Percentiles rank a stretch among this genome's conserved stretches.
phyloP scores from a whole-genome alignment of 92 coral and sea anemone genomes.

The Meandrina meandrites region DNA sequence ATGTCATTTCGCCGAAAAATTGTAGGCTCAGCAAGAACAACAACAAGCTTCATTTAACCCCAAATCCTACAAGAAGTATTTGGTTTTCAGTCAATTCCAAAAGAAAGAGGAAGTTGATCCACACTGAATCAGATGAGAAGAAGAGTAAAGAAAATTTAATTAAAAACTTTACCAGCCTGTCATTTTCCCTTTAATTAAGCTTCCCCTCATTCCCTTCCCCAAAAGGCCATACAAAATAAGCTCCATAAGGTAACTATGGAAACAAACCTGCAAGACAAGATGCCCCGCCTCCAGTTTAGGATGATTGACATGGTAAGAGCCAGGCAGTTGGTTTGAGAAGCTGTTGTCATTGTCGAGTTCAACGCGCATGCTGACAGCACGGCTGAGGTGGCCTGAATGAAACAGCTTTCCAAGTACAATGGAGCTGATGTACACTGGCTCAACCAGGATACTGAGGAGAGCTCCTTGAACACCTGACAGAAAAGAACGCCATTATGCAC shows the following conservation, averaged over 20 bases:
- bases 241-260: neutral
- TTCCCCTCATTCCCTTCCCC: neutral
- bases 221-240: neutral
- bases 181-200: neutral
- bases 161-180: neutral
- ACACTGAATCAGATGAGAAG: neutral
- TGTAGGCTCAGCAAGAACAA: neutral
- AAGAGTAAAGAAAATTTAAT: too few relatives aligned
- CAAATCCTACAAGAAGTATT: too few relatives aligned
- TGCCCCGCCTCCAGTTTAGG: slow-evolving; percentile 82
- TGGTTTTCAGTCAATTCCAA: neutral
- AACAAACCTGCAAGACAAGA: slow-evolving; percentile 50
- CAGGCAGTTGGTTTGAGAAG: slow-evolving; percentile 64
- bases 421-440: slow-evolving; percentile 83
- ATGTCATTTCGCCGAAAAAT: neutral
- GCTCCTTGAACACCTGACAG: slow-evolving; percentile 81
- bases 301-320: slow-evolving; percentile 81
- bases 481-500: neutral
- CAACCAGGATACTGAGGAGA: slow-evolving; percentile 70
- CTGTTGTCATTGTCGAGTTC: slow-evolving; percentile 59
- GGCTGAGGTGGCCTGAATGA: slow-evolving; percentile 77
- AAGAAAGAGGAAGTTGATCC: neutral
- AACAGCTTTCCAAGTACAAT: slow-evolving; percentile 78
- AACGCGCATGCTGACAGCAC: slow-evolving; percentile 91
- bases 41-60: too few relatives aligned